phyloP scores from a whole-genome alignment of 2,113 vertebrate species.

The Suncus etruscus region DNA sequence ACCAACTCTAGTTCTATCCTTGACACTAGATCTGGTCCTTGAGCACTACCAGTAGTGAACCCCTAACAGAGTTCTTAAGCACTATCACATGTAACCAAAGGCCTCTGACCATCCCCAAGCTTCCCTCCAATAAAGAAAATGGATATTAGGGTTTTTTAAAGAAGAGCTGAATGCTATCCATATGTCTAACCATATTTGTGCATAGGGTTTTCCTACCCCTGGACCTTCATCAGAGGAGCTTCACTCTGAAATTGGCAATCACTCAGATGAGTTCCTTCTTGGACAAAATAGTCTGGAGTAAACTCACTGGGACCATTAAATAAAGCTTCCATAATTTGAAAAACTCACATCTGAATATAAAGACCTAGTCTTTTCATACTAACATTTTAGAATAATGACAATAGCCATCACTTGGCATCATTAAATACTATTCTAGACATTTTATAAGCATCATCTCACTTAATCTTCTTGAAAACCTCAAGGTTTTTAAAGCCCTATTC shows the following conservation, averaged over 20 bases:
- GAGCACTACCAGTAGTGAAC: no score
- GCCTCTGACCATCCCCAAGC: no score
- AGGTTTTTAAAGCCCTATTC: background rate
- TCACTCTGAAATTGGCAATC: background rate
- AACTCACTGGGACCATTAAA: background rate
- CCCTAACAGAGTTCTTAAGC: no score
- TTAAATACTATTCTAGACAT: background rate
- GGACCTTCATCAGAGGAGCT: background rate
- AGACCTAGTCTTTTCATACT: background rate
- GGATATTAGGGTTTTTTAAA: no score
- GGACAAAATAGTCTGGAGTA: background rate
- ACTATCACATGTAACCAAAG: no score
- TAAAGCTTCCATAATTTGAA: background rate
- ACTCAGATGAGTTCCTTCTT: background rate
- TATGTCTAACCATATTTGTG: background rate
- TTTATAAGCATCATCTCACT: conserved; percentile 5
- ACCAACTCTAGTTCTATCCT: no score
- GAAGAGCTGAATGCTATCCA: background rate
- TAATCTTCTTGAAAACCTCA: background rate
- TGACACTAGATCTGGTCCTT: no score
- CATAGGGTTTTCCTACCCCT: background rate
- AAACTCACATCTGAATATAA: background rate
- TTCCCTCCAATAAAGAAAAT: no score
- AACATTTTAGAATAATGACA: background rate
- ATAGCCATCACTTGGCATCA: background rate